Percentiles rank a stretch among this genome's conserved stretches.
Conservation (phyloP, 2,797 vertebrate genomes). For the Microctenopoma lineatum region DNA sequence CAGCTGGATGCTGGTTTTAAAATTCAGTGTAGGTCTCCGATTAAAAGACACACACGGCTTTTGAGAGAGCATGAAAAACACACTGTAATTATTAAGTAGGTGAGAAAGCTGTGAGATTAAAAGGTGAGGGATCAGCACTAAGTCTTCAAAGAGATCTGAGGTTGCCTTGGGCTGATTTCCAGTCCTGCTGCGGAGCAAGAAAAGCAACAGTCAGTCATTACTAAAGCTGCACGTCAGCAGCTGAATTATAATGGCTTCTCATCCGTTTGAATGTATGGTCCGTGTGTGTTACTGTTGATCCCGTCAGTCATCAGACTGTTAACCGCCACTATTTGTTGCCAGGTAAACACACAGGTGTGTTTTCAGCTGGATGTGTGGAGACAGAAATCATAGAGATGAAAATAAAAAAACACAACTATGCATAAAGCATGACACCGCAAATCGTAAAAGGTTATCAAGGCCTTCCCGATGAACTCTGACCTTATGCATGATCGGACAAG, state of each 20-base stretch:
- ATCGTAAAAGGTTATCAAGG: no score
- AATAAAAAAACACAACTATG: no score
- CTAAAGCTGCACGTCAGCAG: constrained; percentile 43
- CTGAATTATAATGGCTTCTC: constrained; percentile 50
- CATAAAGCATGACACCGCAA: no score
- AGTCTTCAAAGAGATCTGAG: constrained; percentile 65
- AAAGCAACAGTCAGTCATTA: constrained; percentile 60
- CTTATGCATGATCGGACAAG: no score
- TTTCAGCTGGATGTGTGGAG: no score
- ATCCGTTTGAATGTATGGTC: constrained; percentile 12
- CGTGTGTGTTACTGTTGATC: constrained; percentile 13
- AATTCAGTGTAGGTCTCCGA: constrained; percentile 53
- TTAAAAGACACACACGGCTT: constrained; percentile 36
- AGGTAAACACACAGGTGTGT: no score
- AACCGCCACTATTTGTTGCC: background rate
- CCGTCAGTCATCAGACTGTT: background rate
- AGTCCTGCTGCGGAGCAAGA: constrained; percentile 41
- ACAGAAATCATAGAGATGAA: no score
- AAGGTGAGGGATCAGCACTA: constrained; percentile 57
- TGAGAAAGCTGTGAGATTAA: constrained; percentile 64
- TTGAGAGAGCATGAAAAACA: constrained; percentile 59
- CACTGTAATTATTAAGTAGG: constrained; percentile 64
- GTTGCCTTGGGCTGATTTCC: constrained; percentile 59
- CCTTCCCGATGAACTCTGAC: no score
- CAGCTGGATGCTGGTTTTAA: constrained; percentile 56